These are phyloP conservation scores for Petrocephalus microphthalmus DNA, from an alignment of 2,113 vertebrate species.

Conservation along the genomic window DNA sequence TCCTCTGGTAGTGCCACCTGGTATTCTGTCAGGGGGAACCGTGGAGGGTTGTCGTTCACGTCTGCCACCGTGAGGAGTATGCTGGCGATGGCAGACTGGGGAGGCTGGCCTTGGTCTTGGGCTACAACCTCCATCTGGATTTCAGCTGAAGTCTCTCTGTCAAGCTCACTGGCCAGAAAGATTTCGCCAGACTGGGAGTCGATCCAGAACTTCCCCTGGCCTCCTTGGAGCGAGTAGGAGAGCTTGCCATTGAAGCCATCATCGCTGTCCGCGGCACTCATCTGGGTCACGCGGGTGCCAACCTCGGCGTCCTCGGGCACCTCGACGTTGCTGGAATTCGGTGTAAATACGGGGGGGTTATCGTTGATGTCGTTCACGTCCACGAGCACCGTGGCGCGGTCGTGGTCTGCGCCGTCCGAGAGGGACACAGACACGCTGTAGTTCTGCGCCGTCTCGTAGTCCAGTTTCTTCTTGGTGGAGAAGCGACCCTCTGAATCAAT, in stretches of 20 bases:
- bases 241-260: constrained; percentile 61
- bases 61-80: constrained; percentile 47
- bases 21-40: constrained; percentile 45
- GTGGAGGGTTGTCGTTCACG: constrained; percentile 59
- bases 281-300: constrained; percentile 22
- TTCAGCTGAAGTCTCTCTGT: constrained; percentile 53
- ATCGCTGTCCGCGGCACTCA: constrained; percentile 52
- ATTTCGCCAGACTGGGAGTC: constrained; percentile 51
- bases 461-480: constrained; percentile 48
- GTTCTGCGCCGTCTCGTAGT: constrained; percentile 52
- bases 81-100: constrained; percentile 33
- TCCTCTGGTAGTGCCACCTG: constrained; percentile 46
- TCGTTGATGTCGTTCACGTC: constrained; percentile 64
- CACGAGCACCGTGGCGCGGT: constrained; percentile 47
- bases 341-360: constrained; percentile 56
- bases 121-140: constrained; percentile 59
- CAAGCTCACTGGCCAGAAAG: constrained; percentile 43
- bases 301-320: constrained; percentile 36
- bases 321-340: neutral
- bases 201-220: constrained; percentile 54
- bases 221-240: constrained; percentile 55
- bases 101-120: constrained; percentile 61
- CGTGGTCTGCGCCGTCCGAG: constrained; percentile 45
- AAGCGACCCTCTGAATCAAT: constrained; percentile 49
- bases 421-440: constrained; percentile 56